Base-by-base conservation (phyloP, 1,140 invertebrate genomes). In the Drosophila tristis region DNA sequence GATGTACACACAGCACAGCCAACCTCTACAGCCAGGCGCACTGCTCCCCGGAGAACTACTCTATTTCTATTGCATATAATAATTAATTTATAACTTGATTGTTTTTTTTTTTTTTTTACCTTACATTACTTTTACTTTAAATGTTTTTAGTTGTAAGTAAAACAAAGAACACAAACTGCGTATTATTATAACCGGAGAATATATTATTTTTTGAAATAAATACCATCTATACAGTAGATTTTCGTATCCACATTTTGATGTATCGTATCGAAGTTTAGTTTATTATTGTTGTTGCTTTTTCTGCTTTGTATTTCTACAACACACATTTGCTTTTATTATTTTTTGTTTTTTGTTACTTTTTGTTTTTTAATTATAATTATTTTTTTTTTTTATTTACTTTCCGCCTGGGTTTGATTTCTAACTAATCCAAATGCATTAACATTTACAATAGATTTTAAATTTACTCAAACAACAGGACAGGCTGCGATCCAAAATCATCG, bases 401-500 rank as follows among this genome's bases (percentile, higher is more conserved):
- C 31, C 35, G 66, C 43, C 51, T 59, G 44, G 63, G 35, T 73
- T 53, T 78, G 54, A 66, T 72, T 78, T 86, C 44, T 80, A 58
- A 76, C 92, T 92, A 87, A 87, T 89, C 76, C 80, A 80, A 90
- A 89, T 79, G 60, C 80, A 89, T 80, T 89, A 80, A 90, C 73
- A 84, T 89, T 90, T 74, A 90, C 80, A 90, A 90, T 89, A 89
- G 84, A 89, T 89, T 89, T 89, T 89, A 90, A 89, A 89, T 89
- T 90, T 89, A 90, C 85, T 90, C 71, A 84, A 89, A 73, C 84
- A 90, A 81, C 84, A 96, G 95, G 96, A 97, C 92, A 94, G 94
- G 90, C 92, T 97, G 23, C 93, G 96, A 60, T 94, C 94, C 55
- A 97, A 97, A 93, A 97, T 97, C 74, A 94, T 97, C 25, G 94